Base-by-base conservation (phyloP, 2,888 invertebrate species). In the Cecidostiba fungosa region DNA sequence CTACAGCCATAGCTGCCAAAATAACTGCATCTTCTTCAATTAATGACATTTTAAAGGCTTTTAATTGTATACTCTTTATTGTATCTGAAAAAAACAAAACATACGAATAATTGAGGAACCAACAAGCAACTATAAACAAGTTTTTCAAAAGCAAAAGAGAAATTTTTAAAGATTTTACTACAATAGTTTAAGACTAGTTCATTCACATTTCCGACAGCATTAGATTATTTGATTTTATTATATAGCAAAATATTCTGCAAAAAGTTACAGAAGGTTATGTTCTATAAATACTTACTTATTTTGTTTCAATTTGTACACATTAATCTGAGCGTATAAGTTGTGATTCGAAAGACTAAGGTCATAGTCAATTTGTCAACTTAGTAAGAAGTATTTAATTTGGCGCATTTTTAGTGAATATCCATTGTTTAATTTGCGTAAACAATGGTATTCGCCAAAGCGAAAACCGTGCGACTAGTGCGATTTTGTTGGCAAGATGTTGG, bases 21-120 rank as follows among this genome's bases (percentile, higher is more conserved):
- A 54, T 32, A 76, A 76, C 32, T 12, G 32, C 26, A 54, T 76
- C 26, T 54, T 76, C 76, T 32, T 76, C 50, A n/a, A 29, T 29
- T 29, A 47, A 26, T 43, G 77, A 83, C 77, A 77, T 83, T 29
- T 77, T 77, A 8, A 76, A 50, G 50, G 47, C n/a, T n/a, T n/a
- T 16, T 78, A 47, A 10, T n/a, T 66, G 16, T 39, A 36, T 23
- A 70, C 23, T 23, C 39, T 19, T 14, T 6, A n/a, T 23, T 23
- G 29, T 23, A 39, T 72, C 72, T 43, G 12, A n/a, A 72, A 72
- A n/a, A 14, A 23, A 39, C 1, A 43, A 19, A 36, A n/a, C 16
- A 12, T 19, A 66, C 1, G 16, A 50, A 19, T 47, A 47, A 47
- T 50, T 50, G 5, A 50, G 19, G 16, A 50, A 19, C 47, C 0